phyloP scores from a whole-genome alignment of 2,797 vertebrate genomes.

The Morus bassanus region DNA sequence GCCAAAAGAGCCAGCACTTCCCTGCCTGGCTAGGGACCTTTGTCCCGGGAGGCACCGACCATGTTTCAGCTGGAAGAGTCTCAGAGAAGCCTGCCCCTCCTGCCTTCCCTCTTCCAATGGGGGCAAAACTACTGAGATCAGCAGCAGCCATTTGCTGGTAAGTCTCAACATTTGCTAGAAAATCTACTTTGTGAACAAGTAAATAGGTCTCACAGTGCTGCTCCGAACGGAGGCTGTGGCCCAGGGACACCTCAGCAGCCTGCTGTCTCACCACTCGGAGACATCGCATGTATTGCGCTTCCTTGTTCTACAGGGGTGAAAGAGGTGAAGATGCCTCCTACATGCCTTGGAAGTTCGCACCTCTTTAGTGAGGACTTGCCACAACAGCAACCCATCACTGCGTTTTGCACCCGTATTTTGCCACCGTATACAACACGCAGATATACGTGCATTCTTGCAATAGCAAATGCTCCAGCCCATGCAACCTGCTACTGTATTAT shows the following conservation, averaged over 20 bases:
- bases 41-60: neutral
- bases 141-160: neutral
- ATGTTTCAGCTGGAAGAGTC: neutral
- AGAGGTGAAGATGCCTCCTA: neutral
- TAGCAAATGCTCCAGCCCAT: neutral
- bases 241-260: neutral
- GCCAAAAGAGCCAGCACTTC: neutral
- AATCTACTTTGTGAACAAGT: neutral
- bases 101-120: neutral
- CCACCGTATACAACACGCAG: fast-evolving
- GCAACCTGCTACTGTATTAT: neutral
- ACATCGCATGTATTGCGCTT: fast-evolving
- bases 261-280: neutral
- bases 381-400: neutral
- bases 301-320: neutral
- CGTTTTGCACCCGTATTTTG: neutral
- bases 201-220: neutral
- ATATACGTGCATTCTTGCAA: neutral
- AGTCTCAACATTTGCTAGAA: neutral
- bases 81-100: neutral
- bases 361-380: neutral
- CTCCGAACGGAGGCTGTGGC: neutral
- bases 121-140: neutral
- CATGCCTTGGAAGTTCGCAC: neutral
- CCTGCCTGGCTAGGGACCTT: neutral